Evolutionary conservation across 2,888 invertebrate species (phyloP), one percentile per base, ranked within the genome.

Genomic region (Coecobrya sp.): DNA sequence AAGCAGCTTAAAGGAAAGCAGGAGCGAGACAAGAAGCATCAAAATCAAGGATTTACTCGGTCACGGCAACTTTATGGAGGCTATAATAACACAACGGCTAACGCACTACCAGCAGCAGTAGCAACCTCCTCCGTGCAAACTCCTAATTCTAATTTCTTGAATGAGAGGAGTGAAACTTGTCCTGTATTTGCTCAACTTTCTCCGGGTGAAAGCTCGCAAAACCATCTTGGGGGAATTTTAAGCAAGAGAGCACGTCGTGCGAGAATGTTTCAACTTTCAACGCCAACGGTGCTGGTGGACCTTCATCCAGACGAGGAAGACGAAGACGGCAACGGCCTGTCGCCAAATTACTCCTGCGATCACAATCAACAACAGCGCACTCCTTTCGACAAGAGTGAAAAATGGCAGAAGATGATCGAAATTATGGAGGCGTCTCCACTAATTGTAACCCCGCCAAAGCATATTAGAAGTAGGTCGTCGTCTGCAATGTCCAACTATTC

Each of bases 261-360:
- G 8, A 92, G 92, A 92, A 92, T 92, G 87, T 92, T 92, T 76
- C 84, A 92, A 88, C 92, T 92, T 92, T 92, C 92, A 45, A 84
- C 82, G 27, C 92, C 92, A 5, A 42, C 16, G 42, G 79, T n/a
- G 36, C 27, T 22, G 19, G 19, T 76, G 10, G 27, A 22, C 22
- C 36, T n/a, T 45, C 19, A 36, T 16, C 36, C 36, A 36, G 62
- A 10, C 11, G 76, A 65, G 4, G 42, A 45, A 16, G 27, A 70
- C 36, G n/a, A n/a, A 13, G 30, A 36, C 4, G 30, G 22, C 8
- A 16, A 42, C 22, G 36, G n/a, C 25, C 8, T 30, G 59, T 59
- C 81, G n/a, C 7, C 55, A 59, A 59, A 81, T 55, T 55, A 55
- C 22, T 16, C 8, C 25, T n/a, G 27, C 25, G 42, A 62, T 42